Evolutionary conservation across 2,113 vertebrate species (phyloP), one percentile per base, ranked within the genome.

Genomic region (Microtus oregoni): DNA sequence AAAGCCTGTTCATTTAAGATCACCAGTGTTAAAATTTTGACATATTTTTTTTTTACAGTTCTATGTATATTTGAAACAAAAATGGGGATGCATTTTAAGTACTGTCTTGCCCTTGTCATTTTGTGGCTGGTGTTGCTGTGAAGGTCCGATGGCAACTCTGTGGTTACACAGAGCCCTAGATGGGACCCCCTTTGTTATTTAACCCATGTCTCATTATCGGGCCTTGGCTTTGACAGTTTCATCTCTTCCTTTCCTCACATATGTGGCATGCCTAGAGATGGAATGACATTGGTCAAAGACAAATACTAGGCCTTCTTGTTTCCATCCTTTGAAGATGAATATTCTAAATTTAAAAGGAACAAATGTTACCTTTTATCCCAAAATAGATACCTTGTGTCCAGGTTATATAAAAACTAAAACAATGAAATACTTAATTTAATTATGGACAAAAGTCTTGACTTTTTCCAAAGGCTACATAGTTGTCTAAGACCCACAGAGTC

Each of bases 281-380:
- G 44, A 93, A 50, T 52, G 63, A 32, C 63, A 47, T 32, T 61
- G 63, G 44, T 61, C 58, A n/a, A 78, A 91, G 67, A n/a, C n/a
- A 73, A 61, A 50, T 47, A 44, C 67, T 44, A 44, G n/a, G 2
- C 7, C 47, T 61, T 78, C 73, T 73, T 72, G 13, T 55, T 55
- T 7, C 11, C 38, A 15, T 47, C 44, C 41, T 15, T 77, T 61
- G 58, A 38, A 32, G n/a, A 12, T 1, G 0, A 78, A 35, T 89
- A 88, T 94, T 88, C 61, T 95, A 95, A 38, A 72, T 82, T 81
- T 73, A 89, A 93, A 89, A 91, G 65, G 19, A 87, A n/a, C 6
- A 30, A 85, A 65, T 86, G 38, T 67, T 65, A 44, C 9, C 35
- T 82, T 82, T n/a, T 79, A 52, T 63, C 41, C 9, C 82, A 77